phyloP scores from a whole-genome alignment of 2,888 invertebrate species.

The Malthinus flaveolus region DNA sequence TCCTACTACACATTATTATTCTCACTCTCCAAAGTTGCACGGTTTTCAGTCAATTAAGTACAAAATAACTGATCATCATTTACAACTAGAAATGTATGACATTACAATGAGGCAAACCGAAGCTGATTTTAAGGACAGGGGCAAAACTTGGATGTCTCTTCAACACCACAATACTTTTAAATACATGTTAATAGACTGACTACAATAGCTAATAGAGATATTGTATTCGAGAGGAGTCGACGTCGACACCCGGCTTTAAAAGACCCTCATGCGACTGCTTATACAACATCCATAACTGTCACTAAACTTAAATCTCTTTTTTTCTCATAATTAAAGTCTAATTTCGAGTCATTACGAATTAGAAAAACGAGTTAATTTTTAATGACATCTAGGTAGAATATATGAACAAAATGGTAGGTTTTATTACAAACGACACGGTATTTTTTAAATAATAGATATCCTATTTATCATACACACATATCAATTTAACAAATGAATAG shows the following conservation, averaged over 20 bases:
- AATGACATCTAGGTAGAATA: background rate
- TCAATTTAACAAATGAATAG: slow-evolving; percentile 38
- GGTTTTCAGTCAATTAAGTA: slow-evolving; percentile 25
- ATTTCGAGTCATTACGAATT: background rate
- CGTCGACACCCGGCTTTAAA: slow-evolving; percentile 36
- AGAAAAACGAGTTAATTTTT: too few relatives aligned
- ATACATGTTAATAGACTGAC: slow-evolving; percentile 52
- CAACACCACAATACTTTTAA: slow-evolving; percentile 40
- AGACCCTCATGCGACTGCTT: slow-evolving; percentile 28
- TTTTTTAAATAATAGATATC: slow-evolving; percentile 27
- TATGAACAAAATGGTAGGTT: slow-evolving; percentile 5
- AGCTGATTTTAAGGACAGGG: slow-evolving; percentile 25
- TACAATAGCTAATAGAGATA: slow-evolving; percentile 53
- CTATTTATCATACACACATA: slow-evolving; percentile 33
- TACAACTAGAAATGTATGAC: slow-evolving; percentile 19
- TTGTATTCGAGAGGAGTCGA: slow-evolving; percentile 45
- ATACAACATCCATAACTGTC: slow-evolving; percentile 34
- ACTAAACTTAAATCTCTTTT: slow-evolving; percentile 7
- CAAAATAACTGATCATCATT: slow-evolving; percentile 27
- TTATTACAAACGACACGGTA: slow-evolving; percentile 17
- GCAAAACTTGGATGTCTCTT: slow-evolving; percentile 28
- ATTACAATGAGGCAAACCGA: slow-evolving; percentile 16
- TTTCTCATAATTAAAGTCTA: slow-evolving; percentile 1
- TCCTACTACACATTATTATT: too few relatives aligned
- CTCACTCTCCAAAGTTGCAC: slow-evolving; percentile 12